Evolutionary conservation across 2,113 vertebrate genomes (phyloP).

Genomic region (Oxyruncus cristatus): DNA sequence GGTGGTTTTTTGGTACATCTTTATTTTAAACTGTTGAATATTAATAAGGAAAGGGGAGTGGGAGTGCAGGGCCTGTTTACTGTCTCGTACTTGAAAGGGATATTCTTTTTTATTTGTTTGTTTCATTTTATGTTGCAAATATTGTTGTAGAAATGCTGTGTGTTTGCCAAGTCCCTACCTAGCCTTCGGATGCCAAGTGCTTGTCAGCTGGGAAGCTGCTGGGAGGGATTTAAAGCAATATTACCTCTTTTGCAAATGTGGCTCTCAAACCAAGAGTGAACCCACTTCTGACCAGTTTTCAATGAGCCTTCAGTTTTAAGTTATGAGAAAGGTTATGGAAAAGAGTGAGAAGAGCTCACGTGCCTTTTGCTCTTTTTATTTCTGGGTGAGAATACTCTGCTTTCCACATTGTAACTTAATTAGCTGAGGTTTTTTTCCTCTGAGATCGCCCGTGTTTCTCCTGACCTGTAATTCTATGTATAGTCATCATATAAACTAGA

Average conservation of each 20-base stretch:
- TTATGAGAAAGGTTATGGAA: neutral
- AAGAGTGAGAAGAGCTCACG: neutral
- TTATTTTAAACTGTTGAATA: constrained; percentile 74
- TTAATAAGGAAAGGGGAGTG: constrained; percentile 57
- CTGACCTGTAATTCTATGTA: constrained; percentile 50
- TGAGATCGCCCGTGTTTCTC: constrained; percentile 21
- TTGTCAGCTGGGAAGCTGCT: constrained; percentile 72
- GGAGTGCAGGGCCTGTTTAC: constrained; percentile 60
- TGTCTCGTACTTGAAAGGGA: constrained; percentile 48
- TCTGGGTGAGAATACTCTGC: neutral
- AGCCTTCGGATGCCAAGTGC: constrained; percentile 71
- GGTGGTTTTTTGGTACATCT: constrained; percentile 53
- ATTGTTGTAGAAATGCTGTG: constrained; percentile 70
- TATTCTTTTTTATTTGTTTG: constrained; percentile 14
- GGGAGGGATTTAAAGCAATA: constrained; percentile 31
- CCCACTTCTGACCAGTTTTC: constrained; percentile 1
- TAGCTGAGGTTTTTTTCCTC: neutral
- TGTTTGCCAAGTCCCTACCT: constrained; percentile 55
- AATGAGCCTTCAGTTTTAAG: neutral
- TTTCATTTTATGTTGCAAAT: constrained; percentile 61
- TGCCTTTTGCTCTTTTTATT: neutral
- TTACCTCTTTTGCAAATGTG: neutral
- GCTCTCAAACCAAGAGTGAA: neutral
- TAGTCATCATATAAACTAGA: constrained; percentile 50
- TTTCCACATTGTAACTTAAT: constrained; percentile 4